Base-by-base conservation (phyloP, 2,888 invertebrate species). In the Catotricha subobsoleta region DNA sequence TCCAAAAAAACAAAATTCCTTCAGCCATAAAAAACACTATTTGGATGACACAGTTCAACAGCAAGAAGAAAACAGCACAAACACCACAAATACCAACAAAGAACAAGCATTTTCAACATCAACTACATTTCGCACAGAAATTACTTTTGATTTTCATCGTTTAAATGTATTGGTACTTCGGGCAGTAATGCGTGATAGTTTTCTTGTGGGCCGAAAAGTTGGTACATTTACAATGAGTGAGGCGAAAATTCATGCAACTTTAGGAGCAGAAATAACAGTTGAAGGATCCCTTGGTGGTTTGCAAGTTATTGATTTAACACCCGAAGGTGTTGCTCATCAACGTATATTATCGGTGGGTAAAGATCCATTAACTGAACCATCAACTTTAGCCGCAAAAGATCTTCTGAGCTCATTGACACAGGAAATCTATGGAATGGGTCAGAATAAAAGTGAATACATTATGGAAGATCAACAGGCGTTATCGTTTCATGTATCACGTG, bases 191-290 rank as follows among this genome's bases (percentile, higher is more conserved):
- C 75, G 74, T 48, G 80, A 80, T 47, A 77, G 76, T 33, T 65
- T 67, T 48, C 62, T 79, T 39, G 68, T 76, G 23, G 88, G 84
- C 1, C 73, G 80, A 49, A 94, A 94, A 68, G 84, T 94, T 45
- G 91, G 91, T 43, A 94, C 92, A 0, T 87, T 91, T 15, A 92
- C 91, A 12, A 75, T 94, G 72, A 79, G 80, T 45, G 86, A 86
- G 57, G 91, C 92, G 1, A 76, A 79, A 59, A 83, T 94, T 49
- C 81, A 87, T 60, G 87, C 88, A 12, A 79, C 79, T 3, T 62
- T 87, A 36, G 79, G 83, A 64, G 56, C 67, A 53, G 57, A 66
- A 45, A 62, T 82, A 44, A 68, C 72, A 40, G 76, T 88, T 44
- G 71, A 80, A 53, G 94, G 94, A 1, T 90, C 88, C 1, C 67